Evolutionary conservation across 1,140 invertebrate species (phyloP).

Genomic region (Tetramorium alpestre): DNA sequence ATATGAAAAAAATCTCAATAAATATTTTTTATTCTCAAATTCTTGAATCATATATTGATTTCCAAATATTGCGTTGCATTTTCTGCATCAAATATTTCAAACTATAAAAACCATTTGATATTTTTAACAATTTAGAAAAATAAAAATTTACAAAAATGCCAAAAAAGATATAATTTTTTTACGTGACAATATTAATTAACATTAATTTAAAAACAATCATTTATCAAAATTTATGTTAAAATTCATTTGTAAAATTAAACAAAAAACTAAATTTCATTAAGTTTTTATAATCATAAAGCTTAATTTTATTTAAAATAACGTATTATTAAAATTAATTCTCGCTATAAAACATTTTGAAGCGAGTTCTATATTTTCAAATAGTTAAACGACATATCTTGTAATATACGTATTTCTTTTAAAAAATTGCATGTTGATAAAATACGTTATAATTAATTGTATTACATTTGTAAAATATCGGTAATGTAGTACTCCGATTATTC

Average conservation of each 20-base stretch:
- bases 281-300: too few species aligned
- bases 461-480: slow-evolving; percentile 1
- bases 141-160: neutral
- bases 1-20: neutral
- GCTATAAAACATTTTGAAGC: neutral
- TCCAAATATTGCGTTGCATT: neutral
- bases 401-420: neutral
- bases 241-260: neutral
- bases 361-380: neutral
- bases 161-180: neutral
- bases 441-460: neutral
- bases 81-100: neutral
- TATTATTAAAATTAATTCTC: neutral
- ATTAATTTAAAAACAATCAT: neutral
- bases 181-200: neutral
- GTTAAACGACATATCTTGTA: neutral
- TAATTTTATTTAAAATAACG: neutral
- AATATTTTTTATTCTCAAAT: neutral
- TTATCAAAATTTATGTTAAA: neutral
- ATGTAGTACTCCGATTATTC: neutral
- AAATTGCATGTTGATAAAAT: neutral
- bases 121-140: neutral
- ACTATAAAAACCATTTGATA: neutral
- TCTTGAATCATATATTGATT: neutral
- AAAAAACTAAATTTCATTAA: neutral